Base-by-base conservation (phyloP, 2,888 invertebrate species). In the Cryptus viduatorius region DNA sequence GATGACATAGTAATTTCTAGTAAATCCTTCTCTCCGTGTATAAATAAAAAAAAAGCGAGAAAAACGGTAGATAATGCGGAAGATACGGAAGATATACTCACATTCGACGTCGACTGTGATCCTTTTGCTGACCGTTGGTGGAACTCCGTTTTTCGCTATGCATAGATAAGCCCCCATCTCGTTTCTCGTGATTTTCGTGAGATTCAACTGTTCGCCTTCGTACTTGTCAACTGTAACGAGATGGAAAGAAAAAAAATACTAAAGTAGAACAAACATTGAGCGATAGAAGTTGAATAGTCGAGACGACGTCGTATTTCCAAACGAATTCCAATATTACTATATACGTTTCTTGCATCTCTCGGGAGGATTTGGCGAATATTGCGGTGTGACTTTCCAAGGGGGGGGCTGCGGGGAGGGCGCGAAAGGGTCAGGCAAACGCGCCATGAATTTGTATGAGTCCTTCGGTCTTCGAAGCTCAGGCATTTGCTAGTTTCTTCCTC, bases 91-190 rank as follows among this genome's bases (percentile, higher is more conserved):
- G 31, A 72, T 79, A 46, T 79, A 95, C 97, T 97, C 93, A 98
- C 98, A 98, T 95, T 98, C 98, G 86, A 98, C 98, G 93, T 98
- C 98, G 81, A 98, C 96, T 91, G 97, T 98, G 94, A 98, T 98
- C 93, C 98, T 95, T 94, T 98, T 98, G 94, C 98, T 98, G 92
- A 98, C 98, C 50, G 98, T 98, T 72, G 98, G 98, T 50, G 98
- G 98, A 31, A 98, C 97, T 61, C 97, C 97, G 93, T 98, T 98
- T 91, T 97, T 96, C 59, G 97, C 97, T 92, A 97, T 97, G 94
- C 97, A 96, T 84, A 97, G 95, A 94, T 97, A 97, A 71, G 97
- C 97, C 1, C 97, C 97, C 97, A 97, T 97, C 94, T 98, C 98
- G 82, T 96, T 97, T 92, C 98, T 96, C 91, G 97, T 97, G 94